Evolutionary conservation across 2,113 vertebrate genomes (phyloP).

Genomic region (Cyprinodon variegatus): DNA sequence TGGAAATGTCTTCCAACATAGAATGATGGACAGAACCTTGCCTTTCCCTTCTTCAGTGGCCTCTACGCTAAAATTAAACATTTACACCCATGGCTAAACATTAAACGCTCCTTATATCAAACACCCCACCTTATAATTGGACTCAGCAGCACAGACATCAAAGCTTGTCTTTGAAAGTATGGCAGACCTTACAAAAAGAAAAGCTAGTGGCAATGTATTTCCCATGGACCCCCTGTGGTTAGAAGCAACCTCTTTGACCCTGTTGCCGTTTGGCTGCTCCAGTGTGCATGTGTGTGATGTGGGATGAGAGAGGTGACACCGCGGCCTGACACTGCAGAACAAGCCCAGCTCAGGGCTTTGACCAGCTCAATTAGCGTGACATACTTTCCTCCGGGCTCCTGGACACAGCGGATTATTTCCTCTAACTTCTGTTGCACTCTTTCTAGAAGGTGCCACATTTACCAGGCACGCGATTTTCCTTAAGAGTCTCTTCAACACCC

Average conservation of each 20-base stretch:
- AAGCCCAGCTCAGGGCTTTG: conserved; percentile 45
- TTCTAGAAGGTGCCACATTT: conserved; percentile 15
- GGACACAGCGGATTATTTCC: conserved; percentile 58
- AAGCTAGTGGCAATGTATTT: conserved; percentile 6
- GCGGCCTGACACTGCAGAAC: conserved; percentile 30
- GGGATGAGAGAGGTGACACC: conserved; percentile 36
- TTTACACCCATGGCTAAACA: neutral
- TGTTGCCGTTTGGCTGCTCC: neutral
- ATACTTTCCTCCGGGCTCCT: conserved; percentile 54
- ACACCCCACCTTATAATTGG: neutral
- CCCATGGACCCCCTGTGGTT: neutral
- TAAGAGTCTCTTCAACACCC: neutral
- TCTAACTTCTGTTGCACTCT: conserved; percentile 11
- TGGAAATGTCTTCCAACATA: neutral
- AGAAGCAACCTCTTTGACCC: neutral
- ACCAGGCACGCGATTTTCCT: neutral
- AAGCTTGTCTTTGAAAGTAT: conserved; percentile 9
- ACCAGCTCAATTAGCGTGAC: conserved; percentile 71
- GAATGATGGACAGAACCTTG: neutral
- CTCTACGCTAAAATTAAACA: conserved; percentile 6
- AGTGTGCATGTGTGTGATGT: neutral
- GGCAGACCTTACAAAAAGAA: conserved; percentile 1
- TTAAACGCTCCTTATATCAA: conserved; percentile 27
- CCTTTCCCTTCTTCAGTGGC: neutral
- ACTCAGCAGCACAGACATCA: conserved; percentile 20